Percentiles rank a stretch among this genome's conserved stretches.
Evolutionary conservation across 2,888 invertebrate species (phyloP).

Genomic region (Sinodicranocentrus sp.): DNA sequence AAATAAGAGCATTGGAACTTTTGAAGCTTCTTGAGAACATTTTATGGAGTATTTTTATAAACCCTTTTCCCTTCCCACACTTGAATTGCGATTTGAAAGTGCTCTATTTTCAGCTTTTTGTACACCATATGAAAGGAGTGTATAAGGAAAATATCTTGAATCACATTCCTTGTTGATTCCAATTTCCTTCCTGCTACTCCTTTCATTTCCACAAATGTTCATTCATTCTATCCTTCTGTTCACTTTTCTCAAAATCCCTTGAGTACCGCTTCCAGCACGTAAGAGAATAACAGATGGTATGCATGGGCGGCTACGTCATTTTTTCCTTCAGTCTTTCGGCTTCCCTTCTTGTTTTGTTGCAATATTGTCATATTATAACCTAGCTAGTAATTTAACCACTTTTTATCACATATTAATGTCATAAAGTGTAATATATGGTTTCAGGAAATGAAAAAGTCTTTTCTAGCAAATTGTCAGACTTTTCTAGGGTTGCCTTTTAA

Average conservation of each 20-base stretch:
- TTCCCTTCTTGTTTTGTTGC: slow-evolving; percentile 20
- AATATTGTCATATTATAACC: slow-evolving; percentile 15
- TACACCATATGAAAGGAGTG: background rate
- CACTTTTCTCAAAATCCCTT: slow-evolving; percentile 43
- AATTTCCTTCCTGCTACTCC: slow-evolving; percentile 33
- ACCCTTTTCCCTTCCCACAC: slow-evolving; percentile 21
- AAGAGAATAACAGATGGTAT: slow-evolving; percentile 29
- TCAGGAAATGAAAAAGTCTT: no score
- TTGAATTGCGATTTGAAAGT: slow-evolving; percentile 31
- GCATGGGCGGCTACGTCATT: slow-evolving; percentile 49
- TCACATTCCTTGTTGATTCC: slow-evolving; percentile 37
- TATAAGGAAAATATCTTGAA: background rate
- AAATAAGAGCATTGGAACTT: background rate
- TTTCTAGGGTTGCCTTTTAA: no score
- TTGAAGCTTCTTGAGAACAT: background rate
- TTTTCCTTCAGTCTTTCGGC: slow-evolving; percentile 25
- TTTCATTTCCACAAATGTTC: slow-evolving; percentile 31
- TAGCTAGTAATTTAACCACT: slow-evolving; percentile 3
- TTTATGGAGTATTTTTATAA: background rate
- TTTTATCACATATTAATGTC: slow-evolving; percentile 8
- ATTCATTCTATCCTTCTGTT: slow-evolving; percentile 5
- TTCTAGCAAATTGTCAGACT: no score
- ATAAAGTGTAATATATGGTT: no score
- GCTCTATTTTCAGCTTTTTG: slow-evolving; percentile 42
- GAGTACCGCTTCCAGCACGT: slow-evolving; percentile 57